A percentile compares a stretch with the other conserved stretches of the same genome.
phyloP scores from a whole-genome alignment of 2,888 invertebrate species.

The Esperia sulphurella region DNA sequence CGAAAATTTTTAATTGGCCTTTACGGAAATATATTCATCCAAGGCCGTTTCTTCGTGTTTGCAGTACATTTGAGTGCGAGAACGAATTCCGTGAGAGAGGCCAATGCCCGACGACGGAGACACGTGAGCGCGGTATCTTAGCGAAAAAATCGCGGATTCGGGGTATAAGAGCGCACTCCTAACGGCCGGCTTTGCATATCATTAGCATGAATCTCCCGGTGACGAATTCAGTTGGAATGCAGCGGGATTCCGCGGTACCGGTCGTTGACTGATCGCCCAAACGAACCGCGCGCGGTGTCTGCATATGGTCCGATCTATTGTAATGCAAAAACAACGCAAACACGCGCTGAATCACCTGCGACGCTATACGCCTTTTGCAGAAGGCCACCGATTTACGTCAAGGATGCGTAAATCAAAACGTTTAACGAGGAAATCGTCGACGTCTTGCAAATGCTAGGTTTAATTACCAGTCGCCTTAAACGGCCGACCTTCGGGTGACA shows the following conservation, averaged over 20 bases:
- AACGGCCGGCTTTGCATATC: slow-evolving; percentile 55
- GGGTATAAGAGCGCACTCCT: slow-evolving; percentile 34
- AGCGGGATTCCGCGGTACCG: slow-evolving; percentile 42
- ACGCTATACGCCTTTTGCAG: slow-evolving; percentile 47
- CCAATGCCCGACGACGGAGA: slow-evolving; percentile 3
- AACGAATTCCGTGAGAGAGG: background rate
- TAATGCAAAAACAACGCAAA: slow-evolving; percentile 42
- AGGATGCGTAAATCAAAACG: slow-evolving; percentile 63
- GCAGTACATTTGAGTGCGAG: background rate
- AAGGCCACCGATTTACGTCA: slow-evolving; percentile 58
- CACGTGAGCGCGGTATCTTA: slow-evolving; percentile 22
- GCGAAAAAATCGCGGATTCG: slow-evolving; percentile 31
- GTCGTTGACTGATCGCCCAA: slow-evolving; percentile 60
- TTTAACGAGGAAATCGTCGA: slow-evolving; percentile 47
- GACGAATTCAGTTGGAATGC: slow-evolving; percentile 53
- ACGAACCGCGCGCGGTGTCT: slow-evolving; percentile 26
- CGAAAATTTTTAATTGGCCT: slow-evolving; percentile 42
- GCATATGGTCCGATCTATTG: slow-evolving; percentile 43
- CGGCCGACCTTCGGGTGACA: slow-evolving; percentile 50
- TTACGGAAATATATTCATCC: slow-evolving; percentile 30
- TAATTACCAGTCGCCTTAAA: slow-evolving; percentile 60
- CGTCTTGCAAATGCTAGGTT: slow-evolving; percentile 41
- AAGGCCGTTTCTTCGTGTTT: slow-evolving; percentile 15
- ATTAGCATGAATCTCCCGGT: slow-evolving; percentile 58
- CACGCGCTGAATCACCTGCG: slow-evolving; percentile 51